These are phyloP conservation scores for Bombus superbus DNA, from an alignment of 1,140 invertebrate genomes.

Conservation along the genomic window DNA sequence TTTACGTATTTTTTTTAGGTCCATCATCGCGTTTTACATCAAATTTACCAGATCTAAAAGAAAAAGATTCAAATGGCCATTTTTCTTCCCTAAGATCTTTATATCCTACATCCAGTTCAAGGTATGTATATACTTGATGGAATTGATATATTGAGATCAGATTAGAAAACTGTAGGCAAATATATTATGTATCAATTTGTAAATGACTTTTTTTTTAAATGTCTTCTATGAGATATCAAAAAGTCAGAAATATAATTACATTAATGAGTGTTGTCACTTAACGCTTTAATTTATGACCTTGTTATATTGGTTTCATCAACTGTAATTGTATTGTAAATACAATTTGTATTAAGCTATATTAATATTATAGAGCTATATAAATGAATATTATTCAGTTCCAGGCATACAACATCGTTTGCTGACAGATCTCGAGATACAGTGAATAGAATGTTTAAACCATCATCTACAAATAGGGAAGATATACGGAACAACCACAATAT, in stretches of 20 bases:
- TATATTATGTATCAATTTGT: neutral
- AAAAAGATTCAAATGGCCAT: conserved; percentile 80
- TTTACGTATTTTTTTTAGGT: conserved; percentile 54
- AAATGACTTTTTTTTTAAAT: neutral
- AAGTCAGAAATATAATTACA: neutral
- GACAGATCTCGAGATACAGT: conserved; percentile 76
- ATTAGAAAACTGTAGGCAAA: neutral
- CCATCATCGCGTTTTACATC: conserved; percentile 70
- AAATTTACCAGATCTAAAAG: conserved; percentile 74
- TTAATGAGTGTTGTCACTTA: neutral
- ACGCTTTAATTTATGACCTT: neutral
- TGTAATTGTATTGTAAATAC: neutral
- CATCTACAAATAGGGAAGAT: conserved; percentile 72
- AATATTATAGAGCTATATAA: conserved; percentile 35
- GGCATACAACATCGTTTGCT: conserved; percentile 69
- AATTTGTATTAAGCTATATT: conserved; percentile 13
- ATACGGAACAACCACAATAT: conserved; percentile 83
- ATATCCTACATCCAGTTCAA: conserved; percentile 71
- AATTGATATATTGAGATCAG: neutral
- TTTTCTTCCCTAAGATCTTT: conserved; percentile 74
- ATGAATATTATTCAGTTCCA: conserved; percentile 57
- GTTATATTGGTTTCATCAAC: neutral
- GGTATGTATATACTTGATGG: conserved; percentile 60
- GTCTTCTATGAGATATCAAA: neutral
- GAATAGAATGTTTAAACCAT: conserved; percentile 74